Conservation (phyloP, 2,797 vertebrate genomes). For the Heterohyrax brucei region DNA sequence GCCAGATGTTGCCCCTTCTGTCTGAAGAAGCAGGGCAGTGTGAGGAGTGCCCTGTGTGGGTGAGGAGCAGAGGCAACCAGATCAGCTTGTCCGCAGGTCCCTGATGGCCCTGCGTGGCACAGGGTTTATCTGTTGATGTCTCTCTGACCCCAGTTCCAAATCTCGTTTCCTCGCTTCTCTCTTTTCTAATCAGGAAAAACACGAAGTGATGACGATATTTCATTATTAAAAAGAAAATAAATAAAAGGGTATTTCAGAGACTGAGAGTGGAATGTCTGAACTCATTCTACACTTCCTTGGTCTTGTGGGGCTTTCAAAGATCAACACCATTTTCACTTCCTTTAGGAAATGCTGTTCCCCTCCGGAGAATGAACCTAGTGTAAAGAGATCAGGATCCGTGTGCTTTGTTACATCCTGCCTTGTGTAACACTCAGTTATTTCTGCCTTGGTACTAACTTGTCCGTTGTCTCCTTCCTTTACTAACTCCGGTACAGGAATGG, state of each 20-base stretch:
- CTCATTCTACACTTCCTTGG: background rate
- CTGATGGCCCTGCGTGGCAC: rapidly evolving
- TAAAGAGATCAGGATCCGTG: background rate
- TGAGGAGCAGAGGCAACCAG: too few relatives aligned
- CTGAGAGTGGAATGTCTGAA: background rate
- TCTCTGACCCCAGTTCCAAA: background rate
- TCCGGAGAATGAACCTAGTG: background rate
- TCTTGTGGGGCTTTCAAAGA: background rate
- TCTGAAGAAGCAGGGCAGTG: background rate
- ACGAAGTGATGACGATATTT: background rate
- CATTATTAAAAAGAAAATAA: background rate
- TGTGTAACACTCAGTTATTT: background rate
- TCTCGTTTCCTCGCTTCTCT: background rate
- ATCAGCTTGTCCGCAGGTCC: background rate
- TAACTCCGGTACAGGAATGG: background rate
- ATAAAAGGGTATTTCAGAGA: background rate
- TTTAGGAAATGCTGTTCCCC: background rate
- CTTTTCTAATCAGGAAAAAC: background rate
- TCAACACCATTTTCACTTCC: background rate
- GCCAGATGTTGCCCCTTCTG: background rate
- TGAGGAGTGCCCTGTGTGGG: rapidly evolving
- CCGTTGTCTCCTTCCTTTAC: background rate
- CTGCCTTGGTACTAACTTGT: background rate
- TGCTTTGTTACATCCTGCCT: background rate
- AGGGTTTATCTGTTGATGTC: rapidly evolving